phyloP scores from a whole-genome alignment of 2,113 vertebrate genomes.

The Oreochromis niloticus region DNA sequence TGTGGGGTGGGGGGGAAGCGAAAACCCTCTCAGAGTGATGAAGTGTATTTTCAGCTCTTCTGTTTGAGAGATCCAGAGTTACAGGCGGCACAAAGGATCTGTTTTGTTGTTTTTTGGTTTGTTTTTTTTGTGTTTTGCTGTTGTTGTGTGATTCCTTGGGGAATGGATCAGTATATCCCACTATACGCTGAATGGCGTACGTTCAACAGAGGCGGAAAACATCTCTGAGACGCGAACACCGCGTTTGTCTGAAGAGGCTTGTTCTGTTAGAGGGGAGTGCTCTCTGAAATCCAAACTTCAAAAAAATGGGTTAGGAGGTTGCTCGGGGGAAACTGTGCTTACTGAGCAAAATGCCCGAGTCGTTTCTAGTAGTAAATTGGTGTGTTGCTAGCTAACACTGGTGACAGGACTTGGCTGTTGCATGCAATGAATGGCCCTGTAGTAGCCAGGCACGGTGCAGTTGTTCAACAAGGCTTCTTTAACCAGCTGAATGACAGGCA shows the following conservation, averaged over 20 bases:
- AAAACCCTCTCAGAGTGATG: conserved; percentile 2
- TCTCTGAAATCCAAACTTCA: conserved; percentile 16
- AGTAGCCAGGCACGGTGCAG: conserved; percentile 52
- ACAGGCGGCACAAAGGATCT: conserved; percentile 11
- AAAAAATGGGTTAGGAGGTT: conserved; percentile 21
- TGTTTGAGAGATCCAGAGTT: conserved; percentile 21
- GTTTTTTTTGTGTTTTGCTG: not conserved
- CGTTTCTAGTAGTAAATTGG: conserved; percentile 38
- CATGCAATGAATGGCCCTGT: conserved; percentile 51
- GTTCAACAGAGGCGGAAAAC: conserved; percentile 12
- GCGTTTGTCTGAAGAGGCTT: conserved; percentile 34
- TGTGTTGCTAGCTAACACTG: conserved; percentile 20
- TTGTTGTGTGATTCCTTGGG: conserved; percentile 32
- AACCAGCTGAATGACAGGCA: conserved; percentile 56
- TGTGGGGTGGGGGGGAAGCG: not conserved
- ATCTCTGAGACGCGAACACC: not conserved
- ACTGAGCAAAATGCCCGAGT: conserved; percentile 33
- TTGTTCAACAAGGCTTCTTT: conserved; percentile 63
- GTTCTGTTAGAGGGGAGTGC: not conserved
- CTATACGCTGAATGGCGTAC: conserved; percentile 4
- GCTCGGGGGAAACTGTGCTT: conserved; percentile 20
- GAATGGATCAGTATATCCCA: conserved; percentile 38
- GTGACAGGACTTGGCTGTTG: conserved; percentile 49
- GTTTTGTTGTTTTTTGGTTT: conserved; percentile 22
- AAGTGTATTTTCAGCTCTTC: conserved; percentile 25